Base-by-base conservation (phyloP, 2,888 invertebrate species). In the Lasioglossum pauxillum region DNA sequence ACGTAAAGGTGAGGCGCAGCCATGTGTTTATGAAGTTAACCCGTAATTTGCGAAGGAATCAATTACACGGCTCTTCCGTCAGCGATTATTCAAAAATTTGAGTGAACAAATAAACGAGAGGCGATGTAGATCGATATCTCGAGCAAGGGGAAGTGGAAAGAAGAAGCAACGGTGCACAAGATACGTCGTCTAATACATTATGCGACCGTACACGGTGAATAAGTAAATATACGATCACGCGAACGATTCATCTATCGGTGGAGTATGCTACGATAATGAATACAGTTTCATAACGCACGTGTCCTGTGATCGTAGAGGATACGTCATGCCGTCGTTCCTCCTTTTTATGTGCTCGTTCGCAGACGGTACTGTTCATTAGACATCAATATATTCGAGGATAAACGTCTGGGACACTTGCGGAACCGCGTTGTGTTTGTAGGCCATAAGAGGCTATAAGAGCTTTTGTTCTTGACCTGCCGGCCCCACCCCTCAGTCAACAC, bases 151-250 rank as follows among this genome's bases (percentile, higher is more conserved):
- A 35, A 67, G 35, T 1, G 19, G 2, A 31, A 35, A 19, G 67
- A 19, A 67, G 35, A 35, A 35, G 31, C 67, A 35, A 35, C 35
- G 35, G 67, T 19, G 64, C 19, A 67, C 19, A 67, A 2, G 53
- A 75, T 64, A 53, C 72, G 80, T 75, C 81, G 67, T 75, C 57
- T 8, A 35, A 53, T 75, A 78, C 75, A 75, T 77, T 49, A 64
- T 64, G 71, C 71, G 27, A 14, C 35, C 35, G 44, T 64, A 10
- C 46, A 75, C 67, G 78, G 77, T 75, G 84, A 84, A 80, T n/a
- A 53, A 53, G 23, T 53, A 64, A 31, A 64, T 78, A 73, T n/a
- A 57, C 75, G 64, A 53, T 31, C 46, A 23, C 14, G 31, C 64
- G 0, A 67, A 19, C 31, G 19, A 73, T 35, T 67, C 35, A 35